Evolutionary conservation across 2,113 vertebrate species (phyloP).

Genomic region (Spermophilus dauricus): DNA sequence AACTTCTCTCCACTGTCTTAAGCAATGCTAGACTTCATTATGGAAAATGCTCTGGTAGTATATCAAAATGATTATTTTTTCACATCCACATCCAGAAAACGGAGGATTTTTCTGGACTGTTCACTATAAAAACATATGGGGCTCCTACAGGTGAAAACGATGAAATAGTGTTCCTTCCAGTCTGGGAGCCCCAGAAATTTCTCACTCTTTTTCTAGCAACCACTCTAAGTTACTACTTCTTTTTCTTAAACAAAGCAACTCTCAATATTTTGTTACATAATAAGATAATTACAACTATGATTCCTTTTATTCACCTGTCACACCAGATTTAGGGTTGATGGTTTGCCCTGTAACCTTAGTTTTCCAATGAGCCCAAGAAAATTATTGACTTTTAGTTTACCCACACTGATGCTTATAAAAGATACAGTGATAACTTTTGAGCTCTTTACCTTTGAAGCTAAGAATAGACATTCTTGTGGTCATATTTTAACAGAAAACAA

Average conservation of each 20-base stretch:
- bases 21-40: background rate
- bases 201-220: background rate
- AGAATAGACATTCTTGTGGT: background rate
- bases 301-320: background rate
- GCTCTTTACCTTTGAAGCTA: background rate
- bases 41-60: background rate
- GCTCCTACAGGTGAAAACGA: background rate
- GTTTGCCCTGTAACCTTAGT: background rate
- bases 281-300: background rate
- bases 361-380: too few relatives aligned
- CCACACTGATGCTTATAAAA: background rate
- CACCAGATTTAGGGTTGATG: background rate
- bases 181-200: background rate
- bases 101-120: background rate
- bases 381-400: background rate
- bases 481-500: background rate
- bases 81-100: background rate
- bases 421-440: background rate
- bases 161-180: background rate
- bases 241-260: too few relatives aligned
- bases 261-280: background rate
- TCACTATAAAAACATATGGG: background rate
- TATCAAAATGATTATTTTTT: background rate
- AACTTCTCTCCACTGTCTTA: background rate
- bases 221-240: background rate